Percentiles rank a stretch among this genome's conserved stretches.
Conservation (phyloP, 2,113 vertebrate species). For the Strigops habroptila region DNA sequence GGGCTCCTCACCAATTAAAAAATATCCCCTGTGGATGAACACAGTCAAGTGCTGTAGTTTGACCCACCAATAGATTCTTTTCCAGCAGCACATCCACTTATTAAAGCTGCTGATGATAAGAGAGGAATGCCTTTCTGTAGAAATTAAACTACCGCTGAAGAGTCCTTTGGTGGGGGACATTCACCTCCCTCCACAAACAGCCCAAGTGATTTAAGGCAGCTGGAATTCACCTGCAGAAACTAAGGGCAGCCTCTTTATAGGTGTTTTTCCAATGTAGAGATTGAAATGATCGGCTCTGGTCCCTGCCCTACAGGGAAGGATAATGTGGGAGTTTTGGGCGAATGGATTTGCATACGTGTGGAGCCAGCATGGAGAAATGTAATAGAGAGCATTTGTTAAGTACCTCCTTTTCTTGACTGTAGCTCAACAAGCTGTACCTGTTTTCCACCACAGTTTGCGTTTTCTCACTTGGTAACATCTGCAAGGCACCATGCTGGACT, state of each 20-base stretch:
- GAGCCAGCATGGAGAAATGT: not conserved
- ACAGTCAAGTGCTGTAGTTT: not conserved
- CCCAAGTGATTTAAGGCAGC: not conserved
- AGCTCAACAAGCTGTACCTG: not conserved
- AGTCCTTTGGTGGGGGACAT: not conserved
- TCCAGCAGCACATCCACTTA: constrained; percentile 28
- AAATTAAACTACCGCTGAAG: constrained; percentile 37
- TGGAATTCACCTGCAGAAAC: constrained; percentile 14
- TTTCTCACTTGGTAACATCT: not conserved
- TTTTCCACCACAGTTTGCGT: not conserved
- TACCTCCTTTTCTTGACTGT: not conserved
- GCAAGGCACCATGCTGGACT: not conserved
- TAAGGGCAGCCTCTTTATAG: not conserved
- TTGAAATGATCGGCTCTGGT: not conserved
- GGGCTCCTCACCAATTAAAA: constrained; percentile 59
- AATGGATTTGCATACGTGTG: not conserved
- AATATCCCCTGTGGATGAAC: constrained; percentile 17
- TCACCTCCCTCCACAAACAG: not conserved
- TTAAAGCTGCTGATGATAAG: not conserved
- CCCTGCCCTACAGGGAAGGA: not conserved
- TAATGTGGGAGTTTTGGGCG: not conserved
- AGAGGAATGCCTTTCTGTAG: constrained; percentile 19
- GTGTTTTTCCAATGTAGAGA: constrained; percentile 1
- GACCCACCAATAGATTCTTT: not conserved
- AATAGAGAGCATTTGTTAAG: not conserved